Conservation (phyloP, 2,797 vertebrate species). For the Pangasius sanitwongsei region DNA sequence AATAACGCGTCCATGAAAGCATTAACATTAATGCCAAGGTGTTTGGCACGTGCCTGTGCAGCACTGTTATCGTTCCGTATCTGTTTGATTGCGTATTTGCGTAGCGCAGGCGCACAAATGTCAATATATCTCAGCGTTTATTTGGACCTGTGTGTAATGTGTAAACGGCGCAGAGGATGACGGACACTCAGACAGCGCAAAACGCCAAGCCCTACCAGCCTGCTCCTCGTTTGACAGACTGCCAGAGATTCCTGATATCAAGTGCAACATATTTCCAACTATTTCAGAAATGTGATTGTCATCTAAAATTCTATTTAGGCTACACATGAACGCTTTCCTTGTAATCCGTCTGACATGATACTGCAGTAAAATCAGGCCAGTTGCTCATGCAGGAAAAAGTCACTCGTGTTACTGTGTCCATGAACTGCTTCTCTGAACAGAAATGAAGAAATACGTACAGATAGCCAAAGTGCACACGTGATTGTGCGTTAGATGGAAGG, state of each 20-base stretch:
- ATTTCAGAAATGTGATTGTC: background rate
- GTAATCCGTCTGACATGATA: background rate
- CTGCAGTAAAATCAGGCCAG: background rate
- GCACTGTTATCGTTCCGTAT: conserved; percentile 67
- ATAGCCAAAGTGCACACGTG: background rate
- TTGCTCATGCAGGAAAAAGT: background rate
- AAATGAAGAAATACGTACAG: background rate
- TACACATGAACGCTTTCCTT: background rate
- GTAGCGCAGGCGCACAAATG: conserved; percentile 61
- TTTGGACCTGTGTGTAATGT: conserved; percentile 60
- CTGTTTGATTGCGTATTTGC: conserved; percentile 81
- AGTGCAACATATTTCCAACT: background rate
- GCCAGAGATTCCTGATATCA: background rate
- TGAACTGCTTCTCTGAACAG: background rate
- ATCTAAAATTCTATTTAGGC: background rate
- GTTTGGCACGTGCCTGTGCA: conserved; percentile 50
- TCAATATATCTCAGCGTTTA: conserved; percentile 55
- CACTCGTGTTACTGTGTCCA: background rate
- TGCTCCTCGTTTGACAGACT: background rate
- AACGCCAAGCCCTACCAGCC: background rate
- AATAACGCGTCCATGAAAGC: background rate
- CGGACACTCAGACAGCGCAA: conserved; percentile 34
- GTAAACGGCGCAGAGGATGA: conserved; percentile 77
- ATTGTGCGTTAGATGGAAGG: background rate
- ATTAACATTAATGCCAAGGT: conserved; percentile 34